These are phyloP conservation scores for Amphibalanus amphitrite DNA, from an alignment of 1,140 invertebrate species.

Conservation along the genomic window DNA sequence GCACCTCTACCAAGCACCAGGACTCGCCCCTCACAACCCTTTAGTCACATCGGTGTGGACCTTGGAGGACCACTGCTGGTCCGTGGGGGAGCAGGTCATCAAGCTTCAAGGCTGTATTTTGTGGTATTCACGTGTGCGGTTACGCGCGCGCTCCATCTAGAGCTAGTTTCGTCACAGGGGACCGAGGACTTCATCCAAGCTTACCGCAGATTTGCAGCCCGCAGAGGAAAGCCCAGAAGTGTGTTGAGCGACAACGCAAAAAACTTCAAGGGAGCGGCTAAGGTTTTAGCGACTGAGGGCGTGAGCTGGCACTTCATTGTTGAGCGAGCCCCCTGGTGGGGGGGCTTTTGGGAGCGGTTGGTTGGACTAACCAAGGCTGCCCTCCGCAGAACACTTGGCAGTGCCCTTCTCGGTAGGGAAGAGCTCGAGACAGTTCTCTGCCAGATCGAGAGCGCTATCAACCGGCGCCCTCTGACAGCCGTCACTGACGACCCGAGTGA, in stretches of 20 bases:
- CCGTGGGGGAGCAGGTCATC: background rate
- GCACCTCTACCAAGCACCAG: background rate
- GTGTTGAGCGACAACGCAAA: constrained; percentile 9
- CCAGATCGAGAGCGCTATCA: too few species aligned
- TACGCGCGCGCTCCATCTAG: too few species aligned
- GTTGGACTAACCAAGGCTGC: constrained; percentile 23
- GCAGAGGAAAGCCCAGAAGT: too few species aligned
- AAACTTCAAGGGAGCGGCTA: constrained; percentile 8
- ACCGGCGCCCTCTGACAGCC: too few species aligned
- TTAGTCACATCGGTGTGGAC: constrained; percentile 9
- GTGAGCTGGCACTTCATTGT: constrained; percentile 27
- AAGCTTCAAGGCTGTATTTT: too few species aligned
- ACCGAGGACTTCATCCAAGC: too few species aligned
- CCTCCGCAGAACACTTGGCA: constrained; percentile 19
- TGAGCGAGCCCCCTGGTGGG: constrained; percentile 26
- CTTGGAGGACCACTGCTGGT: constrained; percentile 9
- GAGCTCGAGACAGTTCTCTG: constrained; percentile 10
- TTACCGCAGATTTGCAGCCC: too few species aligned
- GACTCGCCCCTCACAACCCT: background rate
- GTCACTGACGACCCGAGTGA: too few species aligned
- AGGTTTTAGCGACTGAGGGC: background rate
- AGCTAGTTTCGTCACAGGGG: too few species aligned
- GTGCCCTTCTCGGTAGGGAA: constrained; percentile 19
- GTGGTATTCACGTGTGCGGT: too few species aligned
- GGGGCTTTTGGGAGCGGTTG: constrained; percentile 28